A percentile compares a stretch with the other conserved stretches of the same genome.
phyloP scores from a whole-genome alignment of 2,888 invertebrate species.

The Proisotoma minuta region DNA sequence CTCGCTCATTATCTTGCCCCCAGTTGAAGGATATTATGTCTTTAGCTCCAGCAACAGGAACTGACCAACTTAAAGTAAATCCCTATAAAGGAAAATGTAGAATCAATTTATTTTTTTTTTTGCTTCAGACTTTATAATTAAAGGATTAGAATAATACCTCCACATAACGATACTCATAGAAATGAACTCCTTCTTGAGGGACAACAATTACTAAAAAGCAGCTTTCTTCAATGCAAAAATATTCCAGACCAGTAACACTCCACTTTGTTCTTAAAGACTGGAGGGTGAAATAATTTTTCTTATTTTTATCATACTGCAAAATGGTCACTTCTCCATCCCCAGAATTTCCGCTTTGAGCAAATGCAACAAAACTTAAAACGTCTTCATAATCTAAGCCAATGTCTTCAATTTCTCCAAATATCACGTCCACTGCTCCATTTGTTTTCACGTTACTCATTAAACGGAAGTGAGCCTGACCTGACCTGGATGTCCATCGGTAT shows the following conservation, averaged over 20 bases:
- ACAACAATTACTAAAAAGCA: constrained; percentile 28
- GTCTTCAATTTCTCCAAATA: constrained; percentile 18
- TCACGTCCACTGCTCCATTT: constrained; percentile 31
- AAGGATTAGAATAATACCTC: constrained; percentile 25
- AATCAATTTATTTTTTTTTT: background rate
- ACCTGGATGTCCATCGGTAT: constrained; percentile 30
- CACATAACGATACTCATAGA: constrained; percentile 37
- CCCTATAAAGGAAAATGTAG: constrained; percentile 19
- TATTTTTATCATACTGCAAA: constrained; percentile 22
- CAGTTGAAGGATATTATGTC: constrained; percentile 21
- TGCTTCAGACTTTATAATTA: background rate
- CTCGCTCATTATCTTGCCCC: constrained; percentile 1
- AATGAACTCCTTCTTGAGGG: constrained; percentile 31
- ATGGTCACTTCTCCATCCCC: constrained; percentile 30
- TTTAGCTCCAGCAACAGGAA: constrained; percentile 24
- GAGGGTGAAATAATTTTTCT: constrained; percentile 23
- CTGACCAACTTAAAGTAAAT: constrained; percentile 22
- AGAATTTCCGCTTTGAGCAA: constrained; percentile 35
- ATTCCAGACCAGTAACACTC: constrained; percentile 20
- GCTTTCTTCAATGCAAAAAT: constrained; percentile 15
- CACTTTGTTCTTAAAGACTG: constrained; percentile 30
- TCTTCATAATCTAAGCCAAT: constrained; percentile 13
- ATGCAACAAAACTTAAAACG: constrained; percentile 28
- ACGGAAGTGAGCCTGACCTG: constrained; percentile 20
- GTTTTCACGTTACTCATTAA: constrained; percentile 31